These are phyloP conservation scores for Pyrrhia umbra DNA, from an alignment of 2,888 invertebrate species.

Conservation along the genomic window DNA sequence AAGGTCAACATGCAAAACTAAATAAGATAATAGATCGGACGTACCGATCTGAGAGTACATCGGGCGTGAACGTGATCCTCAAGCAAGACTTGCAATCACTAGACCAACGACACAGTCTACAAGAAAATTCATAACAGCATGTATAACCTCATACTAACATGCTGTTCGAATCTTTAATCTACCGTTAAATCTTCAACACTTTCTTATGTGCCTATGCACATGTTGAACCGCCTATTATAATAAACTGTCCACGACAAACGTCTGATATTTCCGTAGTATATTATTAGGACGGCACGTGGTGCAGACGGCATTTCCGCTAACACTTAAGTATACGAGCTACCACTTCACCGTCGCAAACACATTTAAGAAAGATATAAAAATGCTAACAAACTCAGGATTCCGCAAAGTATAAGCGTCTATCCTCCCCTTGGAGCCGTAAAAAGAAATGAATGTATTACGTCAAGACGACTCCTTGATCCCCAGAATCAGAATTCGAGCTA, in stretches of 20 bases:
- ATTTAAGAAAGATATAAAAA: constrained; percentile 2
- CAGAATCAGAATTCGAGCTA: constrained; percentile 17
- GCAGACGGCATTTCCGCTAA: constrained; percentile 52
- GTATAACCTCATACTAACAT: neutral
- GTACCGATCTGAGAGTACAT: no score
- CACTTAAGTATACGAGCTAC: constrained; percentile 21
- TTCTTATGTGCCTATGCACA: constrained; percentile 26
- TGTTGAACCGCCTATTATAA: constrained; percentile 49
- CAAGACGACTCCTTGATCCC: constrained; percentile 19
- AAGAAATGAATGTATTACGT: constrained; percentile 34
- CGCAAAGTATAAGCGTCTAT: constrained; percentile 21
- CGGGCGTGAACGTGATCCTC: no score
- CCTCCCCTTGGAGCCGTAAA: constrained; percentile 20
- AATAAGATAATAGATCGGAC: no score
- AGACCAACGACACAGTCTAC: no score
- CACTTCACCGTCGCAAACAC: neutral
- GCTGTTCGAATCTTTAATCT: no score
- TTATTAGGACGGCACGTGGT: constrained; percentile 57
- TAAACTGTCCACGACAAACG: constrained; percentile 40
- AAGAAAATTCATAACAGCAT: no score
- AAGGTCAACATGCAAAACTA: no score
- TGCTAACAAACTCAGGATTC: constrained; percentile 6
- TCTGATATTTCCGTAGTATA: constrained; percentile 55
- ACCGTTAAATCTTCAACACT: neutral
- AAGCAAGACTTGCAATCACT: no score